Evolutionary conservation across 1,140 invertebrate species (phyloP), one percentile per base, ranked within the genome.

Genomic region (Dendroctonus valens): DNA sequence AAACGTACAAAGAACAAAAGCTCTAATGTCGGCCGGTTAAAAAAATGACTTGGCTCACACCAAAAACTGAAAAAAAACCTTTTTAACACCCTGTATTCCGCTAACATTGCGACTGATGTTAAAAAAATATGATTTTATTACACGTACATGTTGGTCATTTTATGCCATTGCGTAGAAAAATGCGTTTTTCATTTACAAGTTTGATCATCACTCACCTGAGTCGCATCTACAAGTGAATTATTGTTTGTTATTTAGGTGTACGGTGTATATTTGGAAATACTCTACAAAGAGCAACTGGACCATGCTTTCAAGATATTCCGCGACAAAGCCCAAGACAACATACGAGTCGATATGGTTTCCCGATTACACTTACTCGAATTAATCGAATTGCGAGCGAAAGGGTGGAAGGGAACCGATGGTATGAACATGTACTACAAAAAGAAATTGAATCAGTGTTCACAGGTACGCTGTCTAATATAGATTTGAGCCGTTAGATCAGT

Each of bases 351-450:
- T 79, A 84, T 89, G 75, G 85, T 89, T 76, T 90, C 89, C 72
- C 85, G 92, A 79, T 83, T 93, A 76, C 88, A 92, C 80, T 83
- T 96, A 69, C 83, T 96, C 74, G 91, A 94, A 83, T 81, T 94
- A 44, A 92, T 96, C 69, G 93, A 96, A 82, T 82, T 94, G 69
- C 83, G 93, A 78, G 92, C 92, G 54, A 91, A 91, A 78, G 86
- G 90, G 73, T 96, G 92, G 92, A 86, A 88, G 74, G 85, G 86
- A 59, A 87, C 85, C 68, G 90, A 92, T 79, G 87, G 89, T 66
- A 87, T 91, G 80, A 88, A 86, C 79, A 86, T 87, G 69, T 94
- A 93, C 80, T 94, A 93, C 76, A 87, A 87, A 73, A 86, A 90
- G 73, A 91, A 91, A 80, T 83, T 89, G 70, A 75, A 86, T 84